These are phyloP conservation scores for Leptopilina clavipes DNA, from an alignment of 1,140 invertebrate species.

Conservation along the genomic window DNA sequence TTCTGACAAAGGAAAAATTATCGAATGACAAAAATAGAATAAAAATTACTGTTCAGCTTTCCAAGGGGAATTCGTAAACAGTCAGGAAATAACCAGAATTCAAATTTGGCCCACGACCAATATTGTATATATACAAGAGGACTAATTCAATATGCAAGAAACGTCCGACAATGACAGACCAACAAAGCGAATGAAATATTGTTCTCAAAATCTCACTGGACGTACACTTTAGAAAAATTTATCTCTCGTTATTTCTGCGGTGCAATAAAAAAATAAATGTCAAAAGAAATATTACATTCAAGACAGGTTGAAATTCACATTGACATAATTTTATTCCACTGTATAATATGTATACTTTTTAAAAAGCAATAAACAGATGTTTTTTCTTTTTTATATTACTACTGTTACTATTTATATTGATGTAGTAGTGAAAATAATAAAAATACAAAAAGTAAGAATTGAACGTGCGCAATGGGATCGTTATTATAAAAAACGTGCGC, in stretches of 20 bases:
- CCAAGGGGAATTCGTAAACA: background rate
- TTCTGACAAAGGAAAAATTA: too few relatives aligned
- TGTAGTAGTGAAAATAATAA: too few relatives aligned
- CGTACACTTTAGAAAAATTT: background rate
- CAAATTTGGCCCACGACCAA: conserved; percentile 17
- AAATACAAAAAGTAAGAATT: too few relatives aligned
- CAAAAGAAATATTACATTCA: background rate
- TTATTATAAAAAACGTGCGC: too few relatives aligned
- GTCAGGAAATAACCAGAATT: conserved; percentile 5
- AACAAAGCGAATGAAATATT: conserved; percentile 19
- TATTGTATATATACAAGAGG: background rate
- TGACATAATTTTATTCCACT: too few relatives aligned
- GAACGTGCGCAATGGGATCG: too few relatives aligned
- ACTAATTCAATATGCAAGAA: conserved; percentile 5
- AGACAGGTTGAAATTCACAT: background rate
- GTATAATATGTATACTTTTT: too few relatives aligned
- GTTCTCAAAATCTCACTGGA: background rate
- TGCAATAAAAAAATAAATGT: background rate
- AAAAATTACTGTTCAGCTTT: background rate
- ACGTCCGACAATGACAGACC: conserved; percentile 16
- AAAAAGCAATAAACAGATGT: too few relatives aligned
- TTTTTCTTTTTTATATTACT: too few relatives aligned
- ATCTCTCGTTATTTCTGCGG: background rate
- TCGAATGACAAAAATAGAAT: too few relatives aligned
- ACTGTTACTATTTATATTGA: too few relatives aligned